Conservation (phyloP, 2,113 vertebrate species). For the Caranx ignobilis region DNA sequence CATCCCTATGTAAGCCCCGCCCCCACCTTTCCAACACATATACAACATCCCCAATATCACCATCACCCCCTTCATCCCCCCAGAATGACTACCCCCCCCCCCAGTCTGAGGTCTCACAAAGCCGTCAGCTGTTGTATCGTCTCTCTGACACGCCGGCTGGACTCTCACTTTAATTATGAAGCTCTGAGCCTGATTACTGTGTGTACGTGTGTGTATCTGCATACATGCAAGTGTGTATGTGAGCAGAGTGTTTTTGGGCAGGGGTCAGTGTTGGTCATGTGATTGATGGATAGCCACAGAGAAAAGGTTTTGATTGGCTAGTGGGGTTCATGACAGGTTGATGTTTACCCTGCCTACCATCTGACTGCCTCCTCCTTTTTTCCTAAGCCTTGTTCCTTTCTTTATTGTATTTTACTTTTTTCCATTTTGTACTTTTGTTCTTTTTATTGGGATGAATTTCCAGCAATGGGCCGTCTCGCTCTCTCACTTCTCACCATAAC, state of each 20-base stretch:
- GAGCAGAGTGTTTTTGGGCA: slow-evolving; percentile 18
- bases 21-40: slow-evolving; percentile 4
- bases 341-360: slow-evolving; percentile 13
- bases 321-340: slow-evolving; percentile 24
- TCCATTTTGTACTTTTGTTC: neutral
- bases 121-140: slow-evolving; percentile 75
- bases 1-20: neutral
- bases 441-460: neutral
- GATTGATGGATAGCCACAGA: slow-evolving; percentile 1
- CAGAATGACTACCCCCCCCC: slow-evolving; percentile 32
- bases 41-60: neutral
- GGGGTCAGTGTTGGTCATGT: slow-evolving; percentile 18
- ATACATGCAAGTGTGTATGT: slow-evolving; percentile 30
- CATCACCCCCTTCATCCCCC: slow-evolving; percentile 16
- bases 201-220: slow-evolving; percentile 36
- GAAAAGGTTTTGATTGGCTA: slow-evolving; percentile 29
- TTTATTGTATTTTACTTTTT: neutral
- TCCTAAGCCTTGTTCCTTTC: neutral
- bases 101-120: slow-evolving; percentile 65
- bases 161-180: slow-evolving; percentile 79
- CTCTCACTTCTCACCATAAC: neutral
- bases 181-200: slow-evolving; percentile 49
- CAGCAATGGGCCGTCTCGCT: neutral
- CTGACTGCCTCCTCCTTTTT: neutral
- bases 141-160: slow-evolving; percentile 68